Base-by-base conservation (phyloP, 2,888 invertebrate species). In the Tuberolachnus salignus region DNA sequence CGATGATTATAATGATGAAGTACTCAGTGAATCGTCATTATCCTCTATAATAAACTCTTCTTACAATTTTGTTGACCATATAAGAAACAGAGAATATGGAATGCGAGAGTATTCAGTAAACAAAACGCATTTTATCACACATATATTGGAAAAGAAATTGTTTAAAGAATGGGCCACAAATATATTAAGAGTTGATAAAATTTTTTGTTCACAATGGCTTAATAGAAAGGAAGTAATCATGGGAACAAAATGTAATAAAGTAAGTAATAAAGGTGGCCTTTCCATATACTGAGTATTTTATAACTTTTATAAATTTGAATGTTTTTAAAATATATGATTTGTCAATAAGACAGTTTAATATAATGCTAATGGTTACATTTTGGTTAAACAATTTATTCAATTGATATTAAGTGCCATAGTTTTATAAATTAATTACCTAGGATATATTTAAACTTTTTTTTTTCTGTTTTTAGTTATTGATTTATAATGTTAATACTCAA, bases 191-290 rank as follows among this genome's bases (percentile, higher is more conserved):
- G 92, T 94, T 88, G 95, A 95, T 87, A 95, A 95, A 87, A 94
- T 83, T 81, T 98, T 97, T 88, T 95, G 97, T 85, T 95, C 97
- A 0, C 93, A 95, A 85, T 98, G 98, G 97, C 88, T 98, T 55
- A 95, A 94, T 83, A 94, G 95, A 86, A 89, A 95, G 84, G 96
- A 97, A 88, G 93, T 97, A 80, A 94, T 97, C 42, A 95, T 97
- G 86, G 98, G 97, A 75, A 97, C 97, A 70, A 98, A 98, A 86
- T 97, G 97, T 87, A 97, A 97, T 87, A 96, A 95, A 90, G 93
- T 94, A 86, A 83, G 83, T 67, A 51, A 8, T 16, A n/a, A 2
- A 6, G 0, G n/a, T n/a, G 3, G 6, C 0, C 3, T 51, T n/a
- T n/a, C 8, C 16, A 16, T n/a, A 51, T 16, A n/a, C 2, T 51